Evolutionary conservation across 2,113 vertebrate species (phyloP).

Genomic region (Carassius gibelio): DNA sequence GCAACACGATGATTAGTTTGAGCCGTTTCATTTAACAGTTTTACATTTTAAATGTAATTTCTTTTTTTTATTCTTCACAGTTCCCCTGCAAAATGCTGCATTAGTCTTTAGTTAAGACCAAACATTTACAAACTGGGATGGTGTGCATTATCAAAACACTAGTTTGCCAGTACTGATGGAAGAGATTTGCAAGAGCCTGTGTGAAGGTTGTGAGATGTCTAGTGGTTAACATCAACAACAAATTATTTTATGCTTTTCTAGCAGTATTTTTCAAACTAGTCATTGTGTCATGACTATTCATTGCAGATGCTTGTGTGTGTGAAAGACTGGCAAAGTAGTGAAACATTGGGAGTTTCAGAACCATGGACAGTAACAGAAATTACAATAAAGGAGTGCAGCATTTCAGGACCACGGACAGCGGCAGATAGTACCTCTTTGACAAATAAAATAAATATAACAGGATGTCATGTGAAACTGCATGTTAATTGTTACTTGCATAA

Average conservation of each 20-base stretch:
- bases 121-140: not conserved
- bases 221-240: not conserved
- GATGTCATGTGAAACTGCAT: not conserved
- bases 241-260: not conserved
- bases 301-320: not conserved
- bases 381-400: not conserved
- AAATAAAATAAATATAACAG: not conserved
- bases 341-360: not conserved
- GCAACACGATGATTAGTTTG: too few relatives aligned
- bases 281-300: not conserved
- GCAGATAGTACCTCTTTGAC: not conserved
- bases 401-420: conserved; percentile 38
- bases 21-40: too few relatives aligned
- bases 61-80: not conserved
- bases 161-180: not conserved
- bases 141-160: not conserved
- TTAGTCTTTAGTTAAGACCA: not conserved
- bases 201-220: not conserved
- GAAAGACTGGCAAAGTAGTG: not conserved
- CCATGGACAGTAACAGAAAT: not conserved
- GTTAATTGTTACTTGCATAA: not conserved
- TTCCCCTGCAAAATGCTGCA: not conserved
- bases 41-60: too few relatives aligned
- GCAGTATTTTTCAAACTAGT: not conserved
- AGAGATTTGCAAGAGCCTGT: not conserved